Percentiles rank a stretch among this genome's conserved stretches.
phyloP scores from a whole-genome alignment of 2,888 invertebrate genomes.

The Yponomeuta sedellus region DNA sequence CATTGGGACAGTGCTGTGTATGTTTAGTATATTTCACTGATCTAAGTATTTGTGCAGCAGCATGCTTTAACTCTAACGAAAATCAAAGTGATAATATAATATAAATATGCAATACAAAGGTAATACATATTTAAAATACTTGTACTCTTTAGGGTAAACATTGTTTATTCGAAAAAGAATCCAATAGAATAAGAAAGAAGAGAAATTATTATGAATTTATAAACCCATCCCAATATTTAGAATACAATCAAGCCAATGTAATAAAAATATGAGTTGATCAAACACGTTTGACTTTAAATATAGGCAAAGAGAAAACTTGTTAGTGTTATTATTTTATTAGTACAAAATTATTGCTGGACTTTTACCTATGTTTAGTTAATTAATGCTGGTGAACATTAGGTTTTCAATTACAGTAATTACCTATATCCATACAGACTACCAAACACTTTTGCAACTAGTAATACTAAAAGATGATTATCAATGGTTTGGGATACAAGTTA shows the following conservation, averaged over 20 bases:
- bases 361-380: neutral
- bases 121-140: slow-evolving; percentile 32
- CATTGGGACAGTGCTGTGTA: slow-evolving; percentile 43
- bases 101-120: slow-evolving; percentile 23
- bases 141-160: slow-evolving; percentile 45
- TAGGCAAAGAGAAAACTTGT: neutral
- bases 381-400: neutral
- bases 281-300: neutral
- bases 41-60: slow-evolving; percentile 42
- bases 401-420: neutral
- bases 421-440: neutral
- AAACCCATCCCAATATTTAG: neutral
- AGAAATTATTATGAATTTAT: neutral
- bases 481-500: slow-evolving; percentile 10
- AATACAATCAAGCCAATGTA: neutral
- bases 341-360: neutral
- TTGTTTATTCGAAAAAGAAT: slow-evolving; percentile 19
- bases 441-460: slow-evolving; percentile 3
- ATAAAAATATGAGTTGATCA: neutral
- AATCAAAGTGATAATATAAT: slow-evolving; percentile 16
- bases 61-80: slow-evolving; percentile 21
- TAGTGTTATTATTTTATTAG: neutral
- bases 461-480: slow-evolving; percentile 7
- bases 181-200: neutral
- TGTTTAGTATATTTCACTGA: slow-evolving; percentile 1